Evolutionary conservation across 2,888 invertebrate genomes (phyloP).

Genomic region (Epinotia ramella): DNA sequence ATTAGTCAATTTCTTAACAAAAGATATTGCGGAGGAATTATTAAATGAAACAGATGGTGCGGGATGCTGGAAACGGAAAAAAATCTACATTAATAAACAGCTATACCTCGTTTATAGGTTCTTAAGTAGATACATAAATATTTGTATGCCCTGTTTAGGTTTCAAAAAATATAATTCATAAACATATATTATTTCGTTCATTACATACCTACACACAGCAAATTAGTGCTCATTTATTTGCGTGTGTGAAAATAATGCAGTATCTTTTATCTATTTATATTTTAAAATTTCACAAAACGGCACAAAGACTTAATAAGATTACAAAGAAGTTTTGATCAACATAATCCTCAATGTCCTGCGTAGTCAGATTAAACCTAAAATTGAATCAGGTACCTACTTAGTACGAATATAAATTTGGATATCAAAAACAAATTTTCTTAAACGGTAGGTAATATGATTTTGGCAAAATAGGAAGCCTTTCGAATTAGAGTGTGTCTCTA

Average conservation of each 20-base stretch:
- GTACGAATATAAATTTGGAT: background rate
- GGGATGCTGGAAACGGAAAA: background rate
- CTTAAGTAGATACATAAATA: background rate
- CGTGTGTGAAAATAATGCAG: no score
- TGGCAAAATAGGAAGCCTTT: background rate
- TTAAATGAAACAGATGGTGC: conserved; percentile 31
- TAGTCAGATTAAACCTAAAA: no score
- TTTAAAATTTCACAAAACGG: no score
- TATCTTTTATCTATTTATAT: no score
- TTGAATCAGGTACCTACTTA: no score
- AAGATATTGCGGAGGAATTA: conserved; percentile 16
- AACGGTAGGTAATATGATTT: background rate
- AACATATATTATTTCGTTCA: no score
- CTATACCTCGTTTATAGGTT: background rate
- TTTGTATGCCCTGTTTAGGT: background rate
- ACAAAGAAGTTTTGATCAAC: no score
- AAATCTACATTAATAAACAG: background rate
- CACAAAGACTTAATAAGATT: no score
- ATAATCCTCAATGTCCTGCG: no score
- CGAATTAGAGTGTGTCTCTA: background rate
- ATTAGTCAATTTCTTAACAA: conserved; percentile 53
- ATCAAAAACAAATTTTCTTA: background rate
- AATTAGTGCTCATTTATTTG: no score
- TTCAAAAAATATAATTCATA: background rate
- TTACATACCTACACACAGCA: no score